Conservation (phyloP, 1,140 invertebrate species). For the Meloidogyne exigua region DNA sequence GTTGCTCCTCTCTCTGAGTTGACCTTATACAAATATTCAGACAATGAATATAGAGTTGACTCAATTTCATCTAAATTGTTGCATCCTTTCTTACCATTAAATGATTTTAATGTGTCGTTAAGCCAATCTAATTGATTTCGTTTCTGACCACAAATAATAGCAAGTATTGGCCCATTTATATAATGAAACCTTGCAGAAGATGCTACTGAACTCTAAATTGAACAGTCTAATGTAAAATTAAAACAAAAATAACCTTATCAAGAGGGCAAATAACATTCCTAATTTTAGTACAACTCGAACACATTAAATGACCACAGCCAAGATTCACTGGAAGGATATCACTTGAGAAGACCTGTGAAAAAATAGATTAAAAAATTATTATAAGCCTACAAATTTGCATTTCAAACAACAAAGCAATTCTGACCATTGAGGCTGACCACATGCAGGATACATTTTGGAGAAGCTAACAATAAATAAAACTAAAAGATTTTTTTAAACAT, state of each 20-base stretch:
- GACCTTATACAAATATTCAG: slow-evolving; percentile 38
- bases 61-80: slow-evolving; percentile 8
- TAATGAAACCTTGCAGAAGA: slow-evolving; percentile 19
- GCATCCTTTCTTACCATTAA: slow-evolving; percentile 7
- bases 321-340: slow-evolving; percentile 50
- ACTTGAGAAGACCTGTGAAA: slow-evolving; percentile 46
- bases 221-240: not conserved
- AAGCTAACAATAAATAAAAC: not conserved
- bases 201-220: not conserved
- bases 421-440: slow-evolving; percentile 37
- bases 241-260: slow-evolving; percentile 8
- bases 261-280: not conserved
- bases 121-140: not conserved
- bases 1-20: slow-evolving; percentile 49
- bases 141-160: not conserved
- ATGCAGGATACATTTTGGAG: not conserved
- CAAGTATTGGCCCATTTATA: slow-evolving; percentile 16
- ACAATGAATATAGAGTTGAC: slow-evolving; percentile 10
- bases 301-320: slow-evolving; percentile 51
- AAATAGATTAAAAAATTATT: slow-evolving; percentile 22
- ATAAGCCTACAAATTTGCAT: slow-evolving; percentile 42
- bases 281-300: slow-evolving; percentile 35
- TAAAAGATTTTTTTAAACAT: not conserved
- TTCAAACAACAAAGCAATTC: slow-evolving; percentile 55
- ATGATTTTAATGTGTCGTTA: slow-evolving; percentile 1